Base-by-base conservation (phyloP, 64 coral and sea anemone species). In the Orbicella faveolata region DNA sequence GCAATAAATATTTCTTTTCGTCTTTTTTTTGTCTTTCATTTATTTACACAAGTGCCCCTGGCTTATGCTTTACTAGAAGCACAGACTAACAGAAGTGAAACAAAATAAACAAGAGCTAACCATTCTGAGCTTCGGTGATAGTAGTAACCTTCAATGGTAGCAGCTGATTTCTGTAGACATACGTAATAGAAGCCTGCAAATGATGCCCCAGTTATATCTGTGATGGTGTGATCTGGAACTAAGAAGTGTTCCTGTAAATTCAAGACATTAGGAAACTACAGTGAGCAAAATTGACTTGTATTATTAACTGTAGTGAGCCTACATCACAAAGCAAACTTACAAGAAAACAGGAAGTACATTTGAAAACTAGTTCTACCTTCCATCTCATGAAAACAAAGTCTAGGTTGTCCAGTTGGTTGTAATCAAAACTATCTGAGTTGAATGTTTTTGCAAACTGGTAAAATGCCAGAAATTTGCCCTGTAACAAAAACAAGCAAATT, bases 181-280 rank as follows among this genome's bases (percentile, higher is more conserved):
- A 99, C 95, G 78, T 99, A 99, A 36, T 99, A 99, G 89, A 99
- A 99, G 2, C 97, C 97, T 52, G 97, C 97, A 89, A 99, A 99
- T 20, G 97, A 99, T 21, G 97, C 97, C 41, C 97, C 97, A 64
- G 39, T 96, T 53, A 99, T 99, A 63, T 99, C 97, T 86, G 84
- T 91, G 75, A 99, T 99, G 57, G 92, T 99, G 73, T 99, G 97
- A 61, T 98, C 96, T 74, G 96, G 96, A 36, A 98, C 96, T 57
- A 98, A 66, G 55, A 98, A 98, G 25, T 98, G 96, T 81, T 98
- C 96, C 96, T 98, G 59, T 34, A 90, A 79, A 72, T 26, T 9
- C 8, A 51, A 74, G 61, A 30, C 84, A 78, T 25, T 15, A 55
- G 30, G 48, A 64, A 61, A 88, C 30, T 51, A 48, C 7, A 6